These are phyloP conservation scores for Megamerina dolium DNA, from an alignment of 2,888 invertebrate genomes.

Conservation along the genomic window DNA sequence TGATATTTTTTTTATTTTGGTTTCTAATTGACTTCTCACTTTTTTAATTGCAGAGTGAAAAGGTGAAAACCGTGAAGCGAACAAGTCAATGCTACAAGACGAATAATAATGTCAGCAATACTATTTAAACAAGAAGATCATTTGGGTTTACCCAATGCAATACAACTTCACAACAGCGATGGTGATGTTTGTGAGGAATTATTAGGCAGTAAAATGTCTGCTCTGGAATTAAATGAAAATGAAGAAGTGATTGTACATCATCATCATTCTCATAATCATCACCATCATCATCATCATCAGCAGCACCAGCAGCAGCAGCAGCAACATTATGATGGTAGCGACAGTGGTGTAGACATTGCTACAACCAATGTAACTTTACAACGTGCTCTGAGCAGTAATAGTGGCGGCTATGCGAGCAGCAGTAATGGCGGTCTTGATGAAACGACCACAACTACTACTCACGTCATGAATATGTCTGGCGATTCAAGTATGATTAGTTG, in stretches of 20 bases:
- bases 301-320: too few species aligned
- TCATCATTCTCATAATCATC: too few species aligned
- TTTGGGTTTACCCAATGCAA: too few species aligned
- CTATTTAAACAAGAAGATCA: too few species aligned
- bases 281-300: too few species aligned
- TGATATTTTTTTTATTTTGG: too few species aligned
- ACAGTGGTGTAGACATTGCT: conserved; percentile 72
- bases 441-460: conserved; percentile 1
- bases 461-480: conserved; percentile 54
- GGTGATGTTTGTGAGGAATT: conserved; percentile 28
- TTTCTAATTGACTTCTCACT: too few species aligned
- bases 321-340: conserved; percentile 59
- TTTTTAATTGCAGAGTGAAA: too few species aligned
- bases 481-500: conserved; percentile 74
- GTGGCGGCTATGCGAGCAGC: conserved; percentile 65
- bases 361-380: conserved; percentile 46
- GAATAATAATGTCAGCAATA: too few species aligned
- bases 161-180: too few species aligned
- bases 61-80: too few species aligned
- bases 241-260: conserved; percentile 7
- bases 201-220: conserved; percentile 34
- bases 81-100: too few species aligned
- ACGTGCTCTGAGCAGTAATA: conserved; percentile 55
- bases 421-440: conserved; percentile 46
- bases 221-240: conserved; percentile 33